Percentiles rank a stretch among this genome's conserved stretches.
These are phyloP conservation scores for Adelges cooleyi DNA, from an alignment of 1,140 invertebrate species.

Conservation along the genomic window DNA sequence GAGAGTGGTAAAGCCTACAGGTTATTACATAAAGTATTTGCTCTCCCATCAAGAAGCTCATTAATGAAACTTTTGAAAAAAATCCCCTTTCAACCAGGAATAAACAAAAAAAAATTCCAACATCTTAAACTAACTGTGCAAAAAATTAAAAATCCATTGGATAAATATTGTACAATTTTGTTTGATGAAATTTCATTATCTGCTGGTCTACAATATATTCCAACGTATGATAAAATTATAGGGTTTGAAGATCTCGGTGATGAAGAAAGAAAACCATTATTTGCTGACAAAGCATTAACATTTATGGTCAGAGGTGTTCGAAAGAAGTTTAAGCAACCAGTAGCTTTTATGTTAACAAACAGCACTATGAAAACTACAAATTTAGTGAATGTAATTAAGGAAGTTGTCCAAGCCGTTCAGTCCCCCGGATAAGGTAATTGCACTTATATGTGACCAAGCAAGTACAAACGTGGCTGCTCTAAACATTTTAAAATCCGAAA, in stretches of 20 bases:
- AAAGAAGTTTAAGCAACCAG: neutral
- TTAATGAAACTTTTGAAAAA: neutral
- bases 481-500: neutral
- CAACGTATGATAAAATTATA: neutral
- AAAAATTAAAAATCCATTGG: neutral
- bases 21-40: neutral
- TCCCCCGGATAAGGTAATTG: neutral
- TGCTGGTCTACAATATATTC: neutral
- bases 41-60: neutral
- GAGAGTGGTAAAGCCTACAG: neutral
- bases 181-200: neutral
- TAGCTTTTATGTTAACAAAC: neutral
- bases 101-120: neutral
- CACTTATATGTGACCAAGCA: neutral
- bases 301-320: neutral
- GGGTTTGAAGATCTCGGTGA: neutral
- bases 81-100: neutral
- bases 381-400: neutral
- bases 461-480: neutral
- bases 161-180: neutral
- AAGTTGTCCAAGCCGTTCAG: neutral
- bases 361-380: neutral
- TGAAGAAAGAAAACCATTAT: neutral
- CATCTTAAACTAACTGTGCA: neutral
- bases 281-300: neutral